Conservation (phyloP, 2,113 vertebrate genomes). For the Percopsis transmontana region DNA sequence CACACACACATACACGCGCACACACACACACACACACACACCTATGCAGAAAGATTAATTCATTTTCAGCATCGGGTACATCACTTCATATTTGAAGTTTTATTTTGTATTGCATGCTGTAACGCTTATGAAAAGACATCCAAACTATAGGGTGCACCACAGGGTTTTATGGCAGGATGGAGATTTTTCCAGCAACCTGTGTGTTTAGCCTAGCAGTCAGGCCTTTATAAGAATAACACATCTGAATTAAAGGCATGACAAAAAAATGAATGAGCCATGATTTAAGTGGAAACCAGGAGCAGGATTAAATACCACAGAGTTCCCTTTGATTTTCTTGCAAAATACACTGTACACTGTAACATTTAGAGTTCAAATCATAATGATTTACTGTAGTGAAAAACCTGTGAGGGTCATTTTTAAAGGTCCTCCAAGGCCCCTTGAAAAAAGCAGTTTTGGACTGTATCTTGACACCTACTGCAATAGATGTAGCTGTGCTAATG, state of each 20-base stretch:
- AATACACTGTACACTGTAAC: no score
- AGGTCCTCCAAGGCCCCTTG: no score
- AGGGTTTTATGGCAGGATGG: not conserved
- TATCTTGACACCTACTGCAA: no score
- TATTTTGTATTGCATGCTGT: slow-evolving; percentile 26
- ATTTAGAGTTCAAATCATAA: no score
- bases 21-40: slow-evolving; percentile 25
- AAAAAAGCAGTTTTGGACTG: no score
- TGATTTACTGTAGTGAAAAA: no score
- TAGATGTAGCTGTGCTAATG: no score
- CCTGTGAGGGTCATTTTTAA: no score
- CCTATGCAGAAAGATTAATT: no score
- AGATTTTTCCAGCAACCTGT: slow-evolving; percentile 1
- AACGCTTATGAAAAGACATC: slow-evolving; percentile 12
- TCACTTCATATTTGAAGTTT: not conserved
- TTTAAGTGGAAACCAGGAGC: not conserved
- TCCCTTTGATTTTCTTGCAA: not conserved
- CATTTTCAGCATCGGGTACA: slow-evolving; percentile 1
- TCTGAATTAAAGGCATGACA: not conserved
- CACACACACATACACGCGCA: slow-evolving; percentile 16
- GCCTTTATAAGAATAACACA: slow-evolving; percentile 7
- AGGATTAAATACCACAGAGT: not conserved
- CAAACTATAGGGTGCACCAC: not conserved
- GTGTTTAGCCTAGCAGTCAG: not conserved
- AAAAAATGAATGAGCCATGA: not conserved